Conservation (phyloP, 2,888 invertebrate species). For the Koerneria pararmatus region DNA sequence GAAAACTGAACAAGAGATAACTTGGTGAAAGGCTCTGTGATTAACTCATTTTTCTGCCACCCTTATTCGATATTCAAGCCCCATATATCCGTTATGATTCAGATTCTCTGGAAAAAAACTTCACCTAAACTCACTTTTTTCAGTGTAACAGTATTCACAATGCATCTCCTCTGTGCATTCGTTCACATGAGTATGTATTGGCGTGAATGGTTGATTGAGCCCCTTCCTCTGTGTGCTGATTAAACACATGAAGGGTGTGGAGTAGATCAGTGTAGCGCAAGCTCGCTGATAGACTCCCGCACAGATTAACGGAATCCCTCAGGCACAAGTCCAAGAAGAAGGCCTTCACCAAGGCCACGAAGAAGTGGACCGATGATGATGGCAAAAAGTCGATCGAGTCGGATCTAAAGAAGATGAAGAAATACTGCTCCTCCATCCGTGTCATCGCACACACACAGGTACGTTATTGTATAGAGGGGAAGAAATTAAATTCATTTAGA, state of each 20-base stretch:
- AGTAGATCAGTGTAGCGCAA: slow-evolving; percentile 28
- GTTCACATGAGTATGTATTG: slow-evolving; percentile 10
- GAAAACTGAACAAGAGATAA: too few relatives aligned
- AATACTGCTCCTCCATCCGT: slow-evolving; percentile 93
- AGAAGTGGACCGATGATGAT: slow-evolving; percentile 96
- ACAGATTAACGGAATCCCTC: slow-evolving; percentile 37
- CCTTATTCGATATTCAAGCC: too few relatives aligned
- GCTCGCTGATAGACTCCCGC: slow-evolving; percentile 21
- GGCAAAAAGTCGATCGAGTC: slow-evolving; percentile 94
- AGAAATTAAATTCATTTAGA: too few relatives aligned
- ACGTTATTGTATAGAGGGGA: too few relatives aligned
- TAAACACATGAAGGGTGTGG: slow-evolving; percentile 39
- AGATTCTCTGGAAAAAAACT: too few relatives aligned
- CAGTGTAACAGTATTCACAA: neutral
- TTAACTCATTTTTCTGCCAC: too few relatives aligned
- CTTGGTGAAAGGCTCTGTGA: too few relatives aligned
- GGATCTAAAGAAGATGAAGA: slow-evolving; percentile 93
- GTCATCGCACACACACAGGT: slow-evolving; percentile 97
- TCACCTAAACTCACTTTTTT: too few relatives aligned
- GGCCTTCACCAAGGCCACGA: slow-evolving; percentile 95
- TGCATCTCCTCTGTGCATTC: slow-evolving; percentile 21
- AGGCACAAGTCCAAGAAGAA: slow-evolving; percentile 99
- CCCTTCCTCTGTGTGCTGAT: slow-evolving; percentile 29
- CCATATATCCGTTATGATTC: too few relatives aligned
- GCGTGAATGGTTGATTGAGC: neutral